Conservation (phyloP, 2,888 invertebrate genomes). For the Stratiomys singularior region DNA sequence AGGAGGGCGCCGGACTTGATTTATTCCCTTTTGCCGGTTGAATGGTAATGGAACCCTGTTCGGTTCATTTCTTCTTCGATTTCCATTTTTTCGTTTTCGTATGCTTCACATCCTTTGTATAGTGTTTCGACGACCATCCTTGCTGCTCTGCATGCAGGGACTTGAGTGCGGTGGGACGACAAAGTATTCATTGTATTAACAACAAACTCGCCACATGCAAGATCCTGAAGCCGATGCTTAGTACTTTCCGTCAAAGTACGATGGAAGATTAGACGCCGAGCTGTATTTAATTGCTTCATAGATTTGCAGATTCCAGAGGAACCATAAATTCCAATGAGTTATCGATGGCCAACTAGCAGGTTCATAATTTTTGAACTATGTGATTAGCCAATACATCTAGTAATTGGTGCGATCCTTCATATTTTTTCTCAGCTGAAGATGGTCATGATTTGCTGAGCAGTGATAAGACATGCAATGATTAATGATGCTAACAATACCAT, state of each 20-base stretch:
- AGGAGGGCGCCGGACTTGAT: conserved; percentile 41
- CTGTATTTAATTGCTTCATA: conserved; percentile 26
- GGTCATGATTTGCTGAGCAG: too few relatives aligned
- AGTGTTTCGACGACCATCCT: not conserved
- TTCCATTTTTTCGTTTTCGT: conserved; percentile 38
- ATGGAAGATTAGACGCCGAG: not conserved
- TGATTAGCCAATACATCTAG: conserved; percentile 13
- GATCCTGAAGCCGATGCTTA: not conserved
- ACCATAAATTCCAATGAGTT: conserved; percentile 36
- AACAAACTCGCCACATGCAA: not conserved
- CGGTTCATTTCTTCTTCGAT: conserved; percentile 42
- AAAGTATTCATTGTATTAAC: conserved; percentile 34
- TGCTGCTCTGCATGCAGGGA: not conserved
- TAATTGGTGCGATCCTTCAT: not conserved
- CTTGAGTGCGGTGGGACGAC: conserved; percentile 15
- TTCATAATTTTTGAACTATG: conserved; percentile 8
- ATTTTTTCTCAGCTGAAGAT: too few relatives aligned
- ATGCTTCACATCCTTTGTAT: conserved; percentile 15
- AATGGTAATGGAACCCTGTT: conserved; percentile 31
- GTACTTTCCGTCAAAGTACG: not conserved
- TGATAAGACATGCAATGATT: too few relatives aligned
- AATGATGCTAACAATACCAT: too few relatives aligned
- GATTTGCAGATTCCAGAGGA: conserved; percentile 5
- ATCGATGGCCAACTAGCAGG: conserved; percentile 37
- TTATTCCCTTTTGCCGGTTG: conserved; percentile 39